Evolutionary conservation across 1,140 invertebrate genomes (phyloP).

Genomic region (Zaprionus davidi): DNA sequence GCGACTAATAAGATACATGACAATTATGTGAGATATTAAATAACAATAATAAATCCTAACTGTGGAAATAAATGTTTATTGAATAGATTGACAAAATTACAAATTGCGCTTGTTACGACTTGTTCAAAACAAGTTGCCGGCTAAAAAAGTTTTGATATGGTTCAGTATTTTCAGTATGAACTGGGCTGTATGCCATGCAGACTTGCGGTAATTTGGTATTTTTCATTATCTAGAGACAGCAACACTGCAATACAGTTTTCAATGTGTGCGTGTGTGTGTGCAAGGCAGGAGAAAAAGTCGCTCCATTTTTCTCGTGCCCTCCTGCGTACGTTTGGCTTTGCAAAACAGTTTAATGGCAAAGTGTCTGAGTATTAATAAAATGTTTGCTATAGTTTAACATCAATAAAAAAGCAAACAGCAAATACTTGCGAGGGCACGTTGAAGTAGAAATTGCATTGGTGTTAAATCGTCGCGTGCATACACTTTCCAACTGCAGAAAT

Average conservation of each 20-base stretch:
- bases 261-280: slow-evolving; percentile 67
- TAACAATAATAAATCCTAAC: background rate
- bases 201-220: slow-evolving; percentile 21
- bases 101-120: background rate
- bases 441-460: slow-evolving; percentile 9
- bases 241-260: slow-evolving; percentile 48
- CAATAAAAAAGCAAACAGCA: slow-evolving; percentile 26
- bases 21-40: background rate
- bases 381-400: slow-evolving; percentile 51
- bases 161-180: slow-evolving; percentile 30
- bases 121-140: slow-evolving; percentile 33
- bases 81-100: background rate
- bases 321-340: slow-evolving; percentile 67
- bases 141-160: background rate
- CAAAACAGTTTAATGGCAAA: slow-evolving; percentile 53
- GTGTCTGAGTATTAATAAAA: slow-evolving; percentile 48
- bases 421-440: slow-evolving; percentile 34
- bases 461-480: slow-evolving; percentile 39
- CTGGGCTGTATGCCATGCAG: background rate
- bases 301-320: slow-evolving; percentile 77
- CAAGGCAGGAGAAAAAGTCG: slow-evolving; percentile 73
- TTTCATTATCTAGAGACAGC: slow-evolving; percentile 1
- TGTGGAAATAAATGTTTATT: background rate
- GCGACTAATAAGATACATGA: background rate
- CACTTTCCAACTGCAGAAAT: slow-evolving; percentile 42